A percentile compares a stretch with the other conserved stretches of the same genome.
Conservation (phyloP, 2,797 vertebrate genomes). For the Trachurus trachurus region DNA sequence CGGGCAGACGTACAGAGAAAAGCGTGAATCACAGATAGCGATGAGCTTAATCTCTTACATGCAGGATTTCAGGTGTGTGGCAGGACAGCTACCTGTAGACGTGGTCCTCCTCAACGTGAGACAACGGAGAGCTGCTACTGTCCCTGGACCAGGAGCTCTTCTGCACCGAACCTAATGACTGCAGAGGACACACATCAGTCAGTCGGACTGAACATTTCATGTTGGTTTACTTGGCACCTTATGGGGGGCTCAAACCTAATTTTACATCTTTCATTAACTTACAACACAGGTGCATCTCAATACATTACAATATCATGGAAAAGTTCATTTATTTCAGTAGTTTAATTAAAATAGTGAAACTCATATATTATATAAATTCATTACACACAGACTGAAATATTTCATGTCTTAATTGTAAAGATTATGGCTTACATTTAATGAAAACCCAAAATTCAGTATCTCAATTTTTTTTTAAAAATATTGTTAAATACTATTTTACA, state of each 20-base stretch:
- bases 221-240: neutral
- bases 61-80: neutral
- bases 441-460: no score
- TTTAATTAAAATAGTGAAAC: no score
- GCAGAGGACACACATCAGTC: conserved; percentile 54
- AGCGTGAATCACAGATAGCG: neutral
- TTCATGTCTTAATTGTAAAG: no score
- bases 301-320: no score
- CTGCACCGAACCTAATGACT: conserved; percentile 86
- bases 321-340: no score
- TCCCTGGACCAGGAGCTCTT: conserved; percentile 90
- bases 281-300: neutral
- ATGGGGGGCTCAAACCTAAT: neutral
- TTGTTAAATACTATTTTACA: no score
- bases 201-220: neutral
- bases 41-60: neutral
- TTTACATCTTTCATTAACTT: neutral
- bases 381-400: no score
- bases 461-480: no score
- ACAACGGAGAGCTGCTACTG: conserved; percentile 84
- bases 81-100: conserved; percentile 92
- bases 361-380: no score
- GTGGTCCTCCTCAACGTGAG: conserved; percentile 94
- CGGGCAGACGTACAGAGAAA: conserved; percentile 21
- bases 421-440: no score